Conservation (phyloP, 2,113 vertebrate species). For the Ailuropoda melanoleuca region DNA sequence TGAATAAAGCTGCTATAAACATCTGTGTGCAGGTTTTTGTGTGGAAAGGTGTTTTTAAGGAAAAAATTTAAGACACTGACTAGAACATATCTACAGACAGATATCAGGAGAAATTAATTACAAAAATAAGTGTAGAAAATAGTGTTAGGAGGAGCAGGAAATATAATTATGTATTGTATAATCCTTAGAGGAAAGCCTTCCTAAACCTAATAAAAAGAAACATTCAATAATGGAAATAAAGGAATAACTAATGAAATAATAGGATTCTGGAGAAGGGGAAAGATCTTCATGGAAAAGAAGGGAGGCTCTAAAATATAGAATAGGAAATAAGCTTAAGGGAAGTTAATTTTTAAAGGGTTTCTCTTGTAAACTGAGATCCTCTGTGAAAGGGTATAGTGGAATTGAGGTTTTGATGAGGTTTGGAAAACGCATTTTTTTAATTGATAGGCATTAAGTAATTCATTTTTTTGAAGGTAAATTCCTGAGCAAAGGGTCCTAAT, state of each 20-base stretch:
- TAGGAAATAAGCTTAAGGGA: neutral
- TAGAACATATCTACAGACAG: neutral
- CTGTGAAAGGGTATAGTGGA: neutral
- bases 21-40: neutral
- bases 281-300: neutral
- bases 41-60: neutral
- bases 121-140: slow-evolving; percentile 2
- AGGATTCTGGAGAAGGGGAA: neutral
- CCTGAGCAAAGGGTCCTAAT: neutral
- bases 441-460: neutral
- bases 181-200: neutral
- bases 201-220: neutral
- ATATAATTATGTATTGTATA: neutral
- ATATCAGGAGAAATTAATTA: neutral
- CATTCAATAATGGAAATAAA: neutral
- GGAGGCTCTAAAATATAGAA: neutral
- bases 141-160: neutral
- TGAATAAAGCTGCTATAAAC: slow-evolving; percentile 41
- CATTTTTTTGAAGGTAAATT: neutral
- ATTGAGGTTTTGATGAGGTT: neutral
- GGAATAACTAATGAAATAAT: neutral
- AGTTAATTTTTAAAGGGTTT: neutral
- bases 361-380: neutral
- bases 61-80: neutral
- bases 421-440: neutral